phyloP scores from a whole-genome alignment of 2,797 vertebrate genomes.

The Melanotaenia parkinsoni region DNA sequence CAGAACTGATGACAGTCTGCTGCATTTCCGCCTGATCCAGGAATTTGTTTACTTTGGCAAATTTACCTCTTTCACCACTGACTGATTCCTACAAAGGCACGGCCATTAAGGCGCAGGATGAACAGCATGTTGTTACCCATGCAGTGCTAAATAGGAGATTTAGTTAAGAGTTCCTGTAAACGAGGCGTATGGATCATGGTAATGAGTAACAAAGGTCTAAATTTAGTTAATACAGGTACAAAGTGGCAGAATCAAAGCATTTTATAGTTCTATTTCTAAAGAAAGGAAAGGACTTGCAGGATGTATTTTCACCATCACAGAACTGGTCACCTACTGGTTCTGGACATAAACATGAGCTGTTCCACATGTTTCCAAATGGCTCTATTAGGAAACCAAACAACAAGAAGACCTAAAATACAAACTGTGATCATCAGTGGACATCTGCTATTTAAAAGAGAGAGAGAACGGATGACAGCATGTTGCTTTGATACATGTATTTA shows the following conservation, averaged over 20 bases:
- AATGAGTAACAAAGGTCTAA: slow-evolving; percentile 22
- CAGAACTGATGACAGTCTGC: slow-evolving; percentile 27
- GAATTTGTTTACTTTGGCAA: slow-evolving; percentile 48
- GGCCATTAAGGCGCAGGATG: slow-evolving; percentile 32
- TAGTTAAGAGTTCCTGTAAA: slow-evolving; percentile 22
- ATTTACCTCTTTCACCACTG: slow-evolving; percentile 36
- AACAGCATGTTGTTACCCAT: slow-evolving; percentile 26
- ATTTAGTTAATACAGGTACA: slow-evolving; percentile 2
- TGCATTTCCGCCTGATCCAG: slow-evolving; percentile 24
- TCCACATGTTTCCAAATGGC: background rate
- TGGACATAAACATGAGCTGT: background rate
- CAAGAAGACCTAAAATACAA: background rate
- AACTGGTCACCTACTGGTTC: background rate
- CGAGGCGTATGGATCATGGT: background rate
- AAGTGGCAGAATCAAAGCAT: background rate
- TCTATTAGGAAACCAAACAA: background rate
- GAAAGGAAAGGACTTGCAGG: background rate
- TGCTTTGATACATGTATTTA: background rate
- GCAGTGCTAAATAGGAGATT: slow-evolving; percentile 25
- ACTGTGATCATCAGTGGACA: background rate
- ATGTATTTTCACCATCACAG: background rate
- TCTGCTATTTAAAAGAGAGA: background rate
- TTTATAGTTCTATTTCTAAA: background rate
- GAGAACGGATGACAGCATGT: background rate
- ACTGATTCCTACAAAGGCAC: slow-evolving; percentile 39